These are phyloP conservation scores for Caranx melampygus DNA, from an alignment of 2,113 vertebrate species.

Conservation along the genomic window DNA sequence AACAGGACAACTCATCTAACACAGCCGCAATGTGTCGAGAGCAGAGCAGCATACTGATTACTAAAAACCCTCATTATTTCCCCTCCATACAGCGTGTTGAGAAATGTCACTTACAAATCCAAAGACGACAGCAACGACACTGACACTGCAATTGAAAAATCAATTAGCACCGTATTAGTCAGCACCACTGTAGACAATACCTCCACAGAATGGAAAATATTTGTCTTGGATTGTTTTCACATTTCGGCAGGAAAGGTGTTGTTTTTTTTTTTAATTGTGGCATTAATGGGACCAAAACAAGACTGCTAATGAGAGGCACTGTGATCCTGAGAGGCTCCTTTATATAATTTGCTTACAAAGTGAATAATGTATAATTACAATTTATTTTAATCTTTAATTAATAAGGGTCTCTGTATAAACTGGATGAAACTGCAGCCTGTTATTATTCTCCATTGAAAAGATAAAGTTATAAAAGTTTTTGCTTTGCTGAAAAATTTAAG, in stretches of 20 bases:
- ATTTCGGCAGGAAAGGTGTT: neutral
- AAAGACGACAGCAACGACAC: constrained; percentile 17
- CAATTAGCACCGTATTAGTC: constrained; percentile 49
- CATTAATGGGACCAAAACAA: constrained; percentile 5
- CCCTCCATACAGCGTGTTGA: constrained; percentile 35
- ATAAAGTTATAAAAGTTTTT: constrained; percentile 10
- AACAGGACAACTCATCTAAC: constrained; percentile 73
- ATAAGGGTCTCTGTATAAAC: neutral
- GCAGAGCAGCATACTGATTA: constrained; percentile 75
- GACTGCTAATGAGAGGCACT: constrained; percentile 8
- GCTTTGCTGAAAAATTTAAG: neutral
- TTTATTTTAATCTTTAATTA: constrained; percentile 26
- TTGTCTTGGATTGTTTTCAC: constrained; percentile 17
- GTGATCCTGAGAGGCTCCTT: constrained; percentile 9
- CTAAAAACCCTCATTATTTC: constrained; percentile 43
- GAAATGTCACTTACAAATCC: constrained; percentile 33
- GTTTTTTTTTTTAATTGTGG: constrained; percentile 26
- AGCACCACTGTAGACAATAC: constrained; percentile 23
- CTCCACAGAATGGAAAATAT: neutral
- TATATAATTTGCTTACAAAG: constrained; percentile 24
- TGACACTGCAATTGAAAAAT: constrained; percentile 37
- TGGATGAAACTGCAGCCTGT: constrained; percentile 11
- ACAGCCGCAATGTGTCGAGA: constrained; percentile 59
- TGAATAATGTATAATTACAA: constrained; percentile 32
- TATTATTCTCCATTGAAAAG: constrained; percentile 23